These are phyloP conservation scores for Agelastica alni DNA, from an alignment of 2,888 invertebrate species.

Conservation along the genomic window DNA sequence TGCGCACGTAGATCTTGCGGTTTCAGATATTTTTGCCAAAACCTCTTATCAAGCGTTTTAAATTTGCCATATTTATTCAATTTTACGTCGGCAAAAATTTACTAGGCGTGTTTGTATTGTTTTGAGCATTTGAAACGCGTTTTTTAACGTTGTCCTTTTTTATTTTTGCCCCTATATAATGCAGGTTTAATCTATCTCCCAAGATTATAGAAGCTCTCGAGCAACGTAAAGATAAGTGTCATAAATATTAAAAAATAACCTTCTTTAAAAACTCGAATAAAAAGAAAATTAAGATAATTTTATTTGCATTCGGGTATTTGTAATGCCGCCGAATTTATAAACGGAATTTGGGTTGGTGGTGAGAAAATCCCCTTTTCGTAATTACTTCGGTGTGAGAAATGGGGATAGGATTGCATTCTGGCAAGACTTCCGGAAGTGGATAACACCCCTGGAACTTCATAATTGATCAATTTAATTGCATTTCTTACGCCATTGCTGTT, in stretches of 20 bases:
- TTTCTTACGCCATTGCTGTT: slow-evolving; percentile 41
- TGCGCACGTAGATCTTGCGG: too few species aligned
- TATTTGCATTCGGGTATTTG: slow-evolving; percentile 55
- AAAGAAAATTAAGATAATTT: slow-evolving; percentile 57
- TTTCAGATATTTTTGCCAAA: too few species aligned
- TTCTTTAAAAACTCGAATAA: slow-evolving; percentile 43
- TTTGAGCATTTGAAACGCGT: too few species aligned
- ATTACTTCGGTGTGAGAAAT: slow-evolving; percentile 54
- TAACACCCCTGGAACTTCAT: slow-evolving; percentile 38
- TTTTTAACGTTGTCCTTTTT: too few species aligned
- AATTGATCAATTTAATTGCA: slow-evolving; percentile 48
- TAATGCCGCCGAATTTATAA: slow-evolving; percentile 53
- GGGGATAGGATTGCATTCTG: slow-evolving; percentile 50
- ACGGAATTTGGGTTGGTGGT: slow-evolving; percentile 54
- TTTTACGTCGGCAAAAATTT: too few species aligned
- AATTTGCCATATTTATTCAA: too few species aligned
- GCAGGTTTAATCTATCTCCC: too few species aligned
- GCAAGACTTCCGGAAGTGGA: slow-evolving; percentile 37
- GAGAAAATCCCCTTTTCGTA: slow-evolving; percentile 54
- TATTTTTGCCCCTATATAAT: too few species aligned
- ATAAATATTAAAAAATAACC: slow-evolving; percentile 47
- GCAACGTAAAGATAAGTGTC: slow-evolving; percentile 25
- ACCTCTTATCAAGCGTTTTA: too few species aligned
- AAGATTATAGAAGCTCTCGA: background rate
- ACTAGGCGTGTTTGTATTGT: too few species aligned